phyloP scores from a whole-genome alignment of 2,888 invertebrate species.

The Leucania comma region DNA sequence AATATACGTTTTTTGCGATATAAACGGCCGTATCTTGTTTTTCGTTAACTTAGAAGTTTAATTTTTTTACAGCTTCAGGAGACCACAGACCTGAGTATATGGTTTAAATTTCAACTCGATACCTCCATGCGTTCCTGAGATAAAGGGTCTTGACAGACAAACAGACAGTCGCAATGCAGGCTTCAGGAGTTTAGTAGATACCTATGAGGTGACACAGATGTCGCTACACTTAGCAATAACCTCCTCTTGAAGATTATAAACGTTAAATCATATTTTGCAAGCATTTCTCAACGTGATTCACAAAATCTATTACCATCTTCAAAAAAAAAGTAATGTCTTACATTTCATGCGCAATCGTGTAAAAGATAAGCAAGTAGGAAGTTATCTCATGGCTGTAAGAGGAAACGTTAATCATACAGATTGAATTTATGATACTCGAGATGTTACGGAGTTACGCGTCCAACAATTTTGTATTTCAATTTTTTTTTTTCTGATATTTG shows the following conservation, averaged over 20 bases:
- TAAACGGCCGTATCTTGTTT: no score
- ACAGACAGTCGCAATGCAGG: no score
- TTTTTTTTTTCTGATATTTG: slow-evolving; percentile 40
- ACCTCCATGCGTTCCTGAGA: no score
- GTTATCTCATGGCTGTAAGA: slow-evolving; percentile 57
- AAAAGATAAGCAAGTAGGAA: slow-evolving; percentile 56
- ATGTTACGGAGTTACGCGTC: slow-evolving; percentile 59
- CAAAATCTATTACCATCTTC: slow-evolving; percentile 1
- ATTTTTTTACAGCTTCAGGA: no score
- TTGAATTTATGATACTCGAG: slow-evolving; percentile 67
- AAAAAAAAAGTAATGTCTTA: slow-evolving; percentile 35
- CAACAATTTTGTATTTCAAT: slow-evolving; percentile 57
- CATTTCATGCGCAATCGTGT: slow-evolving; percentile 36
- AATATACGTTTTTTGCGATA: no score
- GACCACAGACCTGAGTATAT: no score
- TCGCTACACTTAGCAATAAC: no score
- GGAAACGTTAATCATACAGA: slow-evolving; percentile 63
- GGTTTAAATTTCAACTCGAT: no score
- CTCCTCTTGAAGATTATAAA: not conserved
- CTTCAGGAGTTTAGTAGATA: no score
- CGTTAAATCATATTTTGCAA: not conserved
- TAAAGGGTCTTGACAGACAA: no score
- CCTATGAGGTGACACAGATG: no score
- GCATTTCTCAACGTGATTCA: slow-evolving; percentile 3
- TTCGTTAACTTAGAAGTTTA: no score